These are phyloP conservation scores for Ciconia nigra DNA, from an alignment of 2,797 vertebrate genomes.

Conservation along the genomic window DNA sequence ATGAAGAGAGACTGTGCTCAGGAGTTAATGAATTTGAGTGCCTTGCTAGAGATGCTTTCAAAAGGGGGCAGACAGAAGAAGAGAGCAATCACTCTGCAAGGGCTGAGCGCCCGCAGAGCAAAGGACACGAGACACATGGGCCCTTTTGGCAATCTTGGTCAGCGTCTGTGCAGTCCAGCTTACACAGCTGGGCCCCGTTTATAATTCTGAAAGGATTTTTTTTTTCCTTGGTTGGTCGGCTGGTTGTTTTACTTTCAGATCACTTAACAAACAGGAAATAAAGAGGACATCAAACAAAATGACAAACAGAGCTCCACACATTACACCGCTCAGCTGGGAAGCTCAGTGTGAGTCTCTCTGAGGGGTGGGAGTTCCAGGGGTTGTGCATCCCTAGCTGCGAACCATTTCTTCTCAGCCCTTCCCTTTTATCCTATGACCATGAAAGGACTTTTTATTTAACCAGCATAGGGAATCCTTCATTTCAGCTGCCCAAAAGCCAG, in stretches of 20 bases:
- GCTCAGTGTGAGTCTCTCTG: neutral
- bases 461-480: neutral
- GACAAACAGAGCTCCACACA: neutral
- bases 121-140: accelerated
- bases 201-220: neutral
- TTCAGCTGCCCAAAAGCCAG: neutral
- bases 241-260: conserved; percentile 52
- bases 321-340: neutral
- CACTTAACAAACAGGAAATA: conserved; percentile 39
- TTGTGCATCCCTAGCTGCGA: neutral
- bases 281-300: conserved; percentile 27
- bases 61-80: neutral
- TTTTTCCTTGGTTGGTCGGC: neutral
- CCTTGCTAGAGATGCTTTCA: neutral
- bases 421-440: neutral
- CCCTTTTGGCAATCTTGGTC: neutral
- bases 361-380: neutral
- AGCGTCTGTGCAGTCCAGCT: neutral
- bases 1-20: neutral
- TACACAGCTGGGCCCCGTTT: neutral
- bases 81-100: neutral
- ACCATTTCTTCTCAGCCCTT: neutral
- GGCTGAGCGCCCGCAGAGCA: accelerated
- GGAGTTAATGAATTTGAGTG: neutral
- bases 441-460: neutral